These are phyloP conservation scores for Diarsia dahlii DNA, from an alignment of 2,888 invertebrate species.

Conservation along the genomic window DNA sequence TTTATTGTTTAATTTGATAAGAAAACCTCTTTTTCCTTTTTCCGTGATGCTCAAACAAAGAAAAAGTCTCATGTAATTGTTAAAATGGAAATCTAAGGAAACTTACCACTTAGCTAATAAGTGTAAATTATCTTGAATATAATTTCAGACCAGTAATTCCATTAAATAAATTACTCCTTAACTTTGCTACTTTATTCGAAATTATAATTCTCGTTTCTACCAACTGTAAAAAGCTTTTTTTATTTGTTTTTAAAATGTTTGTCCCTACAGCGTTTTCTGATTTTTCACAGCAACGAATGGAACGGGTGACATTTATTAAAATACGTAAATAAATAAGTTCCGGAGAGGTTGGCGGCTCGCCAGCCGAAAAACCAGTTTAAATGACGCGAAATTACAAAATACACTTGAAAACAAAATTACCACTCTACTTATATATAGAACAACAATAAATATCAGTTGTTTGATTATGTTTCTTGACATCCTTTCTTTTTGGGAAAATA, in stretches of 20 bases:
- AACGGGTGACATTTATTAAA: slow-evolving; percentile 66
- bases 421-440: background rate
- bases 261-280: slow-evolving; percentile 26
- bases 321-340: slow-evolving; percentile 65
- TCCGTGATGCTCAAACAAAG: background rate
- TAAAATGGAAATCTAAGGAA: slow-evolving; percentile 7
- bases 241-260: slow-evolving; percentile 17
- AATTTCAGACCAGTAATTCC: slow-evolving; percentile 16
- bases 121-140: slow-evolving; percentile 23
- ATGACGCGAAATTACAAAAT: slow-evolving; percentile 52
- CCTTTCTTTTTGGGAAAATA: slow-evolving; percentile 23
- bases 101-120: slow-evolving; percentile 17
- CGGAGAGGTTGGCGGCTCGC: slow-evolving; percentile 62
- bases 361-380: slow-evolving; percentile 51
- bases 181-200: slow-evolving; percentile 23
- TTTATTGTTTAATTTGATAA: slow-evolving; percentile 1
- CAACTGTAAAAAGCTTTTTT: slow-evolving; percentile 6
- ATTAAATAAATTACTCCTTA: slow-evolving; percentile 41
- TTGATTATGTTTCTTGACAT: slow-evolving; percentile 20
- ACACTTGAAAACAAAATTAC: slow-evolving; percentile 26
- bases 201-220: slow-evolving; percentile 36
- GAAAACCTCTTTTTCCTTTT: background rate
- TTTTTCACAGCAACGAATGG: slow-evolving; percentile 44
- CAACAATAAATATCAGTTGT: slow-evolving; percentile 9
- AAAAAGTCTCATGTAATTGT: background rate